A percentile compares a stretch with the other conserved stretches of the same genome.
Evolutionary conservation across 2,113 vertebrate genomes (phyloP).

Genomic region (Podilymbus podiceps): DNA sequence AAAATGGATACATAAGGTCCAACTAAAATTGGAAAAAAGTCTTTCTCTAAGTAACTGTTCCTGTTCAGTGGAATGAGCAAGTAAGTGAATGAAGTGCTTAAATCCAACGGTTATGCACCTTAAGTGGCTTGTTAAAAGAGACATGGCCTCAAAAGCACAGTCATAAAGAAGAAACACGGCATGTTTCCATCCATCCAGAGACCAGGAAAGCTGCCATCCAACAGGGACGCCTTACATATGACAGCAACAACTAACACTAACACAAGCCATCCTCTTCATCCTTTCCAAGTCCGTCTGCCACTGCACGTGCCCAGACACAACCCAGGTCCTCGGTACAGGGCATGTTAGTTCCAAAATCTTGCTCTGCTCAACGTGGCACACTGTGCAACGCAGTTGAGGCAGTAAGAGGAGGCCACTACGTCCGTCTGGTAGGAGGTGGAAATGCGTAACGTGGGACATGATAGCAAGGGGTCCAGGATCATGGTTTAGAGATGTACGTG

Average conservation of each 20-base stretch:
- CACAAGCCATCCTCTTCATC: neutral
- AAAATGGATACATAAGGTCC: neutral
- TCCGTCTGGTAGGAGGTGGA: neutral
- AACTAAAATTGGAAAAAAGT: neutral
- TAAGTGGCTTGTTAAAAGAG: neutral
- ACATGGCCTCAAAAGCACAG: neutral
- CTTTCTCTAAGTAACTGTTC: neutral
- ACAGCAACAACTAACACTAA: constrained; percentile 4
- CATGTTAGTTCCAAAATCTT: neutral
- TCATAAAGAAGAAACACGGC: neutral
- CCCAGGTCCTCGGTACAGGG: neutral
- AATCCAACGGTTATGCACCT: neutral
- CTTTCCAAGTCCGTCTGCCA: constrained; percentile 25
- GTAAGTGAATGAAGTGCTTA: neutral
- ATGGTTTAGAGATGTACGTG: neutral
- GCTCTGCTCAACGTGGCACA: neutral
- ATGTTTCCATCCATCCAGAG: neutral
- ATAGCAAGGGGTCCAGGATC: neutral
- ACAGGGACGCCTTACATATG: neutral
- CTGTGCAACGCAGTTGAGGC: neutral
- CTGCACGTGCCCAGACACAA: neutral
- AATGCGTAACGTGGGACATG: neutral
- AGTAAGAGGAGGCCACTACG: neutral
- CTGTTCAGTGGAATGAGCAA: neutral
- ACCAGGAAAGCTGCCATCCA: constrained; percentile 1